Evolutionary conservation across 2,888 invertebrate genomes (phyloP).

Genomic region (Troilus luridus): DNA sequence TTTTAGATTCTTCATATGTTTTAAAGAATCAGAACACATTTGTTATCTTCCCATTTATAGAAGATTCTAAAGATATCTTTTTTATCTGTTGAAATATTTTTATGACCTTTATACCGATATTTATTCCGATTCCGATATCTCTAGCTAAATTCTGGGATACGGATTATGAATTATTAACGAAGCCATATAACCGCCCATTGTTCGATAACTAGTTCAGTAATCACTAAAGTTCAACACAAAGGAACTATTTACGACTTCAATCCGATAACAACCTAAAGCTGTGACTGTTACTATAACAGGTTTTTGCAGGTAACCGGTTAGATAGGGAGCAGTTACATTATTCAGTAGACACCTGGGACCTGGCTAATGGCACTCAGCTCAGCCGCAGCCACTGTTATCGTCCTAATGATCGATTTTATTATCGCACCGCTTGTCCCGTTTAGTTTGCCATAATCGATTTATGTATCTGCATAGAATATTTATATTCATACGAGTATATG

Average conservation of each 20-base stretch:
- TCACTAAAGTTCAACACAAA: neutral
- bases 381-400: neutral
- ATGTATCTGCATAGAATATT: neutral
- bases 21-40: too few species aligned
- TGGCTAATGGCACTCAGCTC: neutral
- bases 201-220: neutral
- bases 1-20: too few species aligned
- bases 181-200: neutral
- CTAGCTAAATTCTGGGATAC: too few species aligned
- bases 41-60: too few species aligned
- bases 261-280: neutral
- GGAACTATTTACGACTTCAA: neutral
- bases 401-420: conserved; percentile 8
- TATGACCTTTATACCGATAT: too few species aligned
- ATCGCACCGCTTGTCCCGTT: neutral
- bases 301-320: neutral
- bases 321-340: conserved; percentile 8
- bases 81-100: too few species aligned
- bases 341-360: neutral
- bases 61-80: too few species aligned
- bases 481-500: too few species aligned
- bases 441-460: neutral
- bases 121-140: too few species aligned
- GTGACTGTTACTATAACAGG: neutral
- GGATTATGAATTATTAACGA: neutral